Evolutionary conservation across 1,140 invertebrate species (phyloP), one percentile per base, ranked within the genome.

Genomic region (Psilanteris sp.): DNA sequence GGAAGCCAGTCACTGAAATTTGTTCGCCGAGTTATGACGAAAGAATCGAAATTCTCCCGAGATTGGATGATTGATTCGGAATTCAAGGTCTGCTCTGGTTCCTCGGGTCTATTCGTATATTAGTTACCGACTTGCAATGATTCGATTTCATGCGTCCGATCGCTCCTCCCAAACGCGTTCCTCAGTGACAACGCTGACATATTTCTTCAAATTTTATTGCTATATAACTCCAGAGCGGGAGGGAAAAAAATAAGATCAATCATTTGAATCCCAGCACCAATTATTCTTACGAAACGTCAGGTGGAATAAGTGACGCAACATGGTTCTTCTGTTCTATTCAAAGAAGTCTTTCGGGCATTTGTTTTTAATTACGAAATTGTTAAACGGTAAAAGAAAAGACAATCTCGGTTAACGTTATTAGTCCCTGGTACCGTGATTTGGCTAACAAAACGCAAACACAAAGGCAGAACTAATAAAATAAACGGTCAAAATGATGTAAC

Each of bases 1-100:
- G 81, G 84, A 84, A 86, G 80, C 77, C 80, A 82, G 83, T 86
- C 83, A 61, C 14, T 54, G 61, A 81, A 81, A 84, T 85, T 85
- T 80, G 79, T 79, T 78, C 70, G 79, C 66, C 79, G 71, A 76
- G 73, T 83, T 85, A 83, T 83, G 78, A 82, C 81, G 50, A 76
- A 81, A 78, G 64, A 48, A 44, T 59, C 54, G 4, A 46, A 44
- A 31, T 64, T 32, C 39, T 18, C n/a, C 50, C 15, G 27, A 5
- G 18, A 1, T 37, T 9, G 32, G 4, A 15, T 72, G 59, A 72
- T 72, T 72, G 68, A 72, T 72, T 64, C 34, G 39, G 43, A 68
- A 75, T 68, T 54, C 14, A 7, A 22, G 14, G 1, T 44, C 39
- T 9, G 13, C 20, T 32, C 46, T 31, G 5, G 18, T 3, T 3